These are phyloP conservation scores for Periplaneta americana DNA, from an alignment of 1,140 invertebrate species.

Conservation along the genomic window DNA sequence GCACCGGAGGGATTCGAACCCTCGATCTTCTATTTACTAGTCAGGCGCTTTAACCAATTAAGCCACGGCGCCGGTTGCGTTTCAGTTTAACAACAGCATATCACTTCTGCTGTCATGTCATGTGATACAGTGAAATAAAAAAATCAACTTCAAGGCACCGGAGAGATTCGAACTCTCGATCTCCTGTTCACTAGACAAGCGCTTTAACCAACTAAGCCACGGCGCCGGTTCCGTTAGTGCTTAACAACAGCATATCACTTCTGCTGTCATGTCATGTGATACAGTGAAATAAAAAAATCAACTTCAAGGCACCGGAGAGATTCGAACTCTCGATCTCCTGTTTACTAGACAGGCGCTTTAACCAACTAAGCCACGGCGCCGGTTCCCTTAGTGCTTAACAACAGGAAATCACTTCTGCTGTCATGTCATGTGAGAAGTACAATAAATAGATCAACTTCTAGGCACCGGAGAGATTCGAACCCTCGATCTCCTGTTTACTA, in stretches of 20 bases:
- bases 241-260: no score
- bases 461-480: constrained; percentile 57
- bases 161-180: constrained; percentile 56
- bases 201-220: constrained; percentile 63
- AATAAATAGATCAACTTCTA: no score
- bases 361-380: constrained; percentile 61
- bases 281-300: no score
- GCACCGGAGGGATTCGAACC: constrained; percentile 57
- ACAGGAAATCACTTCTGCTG: no score
- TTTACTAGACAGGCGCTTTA: constrained; percentile 64
- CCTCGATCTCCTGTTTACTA: constrained; percentile 60
- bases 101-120: no score
- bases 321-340: constrained; percentile 58
- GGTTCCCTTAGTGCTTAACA: no score
- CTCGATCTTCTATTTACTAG: constrained; percentile 61
- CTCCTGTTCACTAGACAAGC: constrained; percentile 63
- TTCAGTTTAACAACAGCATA: no score
- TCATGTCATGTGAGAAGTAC: no score
- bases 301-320: constrained; percentile 52
- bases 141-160: no score
- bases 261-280: no score
- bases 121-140: no score
- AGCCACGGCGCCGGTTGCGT: constrained; percentile 53
- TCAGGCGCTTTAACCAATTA: constrained; percentile 63
- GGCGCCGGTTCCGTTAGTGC: no score